These are phyloP conservation scores for Phortica okadai DNA, from an alignment of 2,888 invertebrate species.

Conservation along the genomic window DNA sequence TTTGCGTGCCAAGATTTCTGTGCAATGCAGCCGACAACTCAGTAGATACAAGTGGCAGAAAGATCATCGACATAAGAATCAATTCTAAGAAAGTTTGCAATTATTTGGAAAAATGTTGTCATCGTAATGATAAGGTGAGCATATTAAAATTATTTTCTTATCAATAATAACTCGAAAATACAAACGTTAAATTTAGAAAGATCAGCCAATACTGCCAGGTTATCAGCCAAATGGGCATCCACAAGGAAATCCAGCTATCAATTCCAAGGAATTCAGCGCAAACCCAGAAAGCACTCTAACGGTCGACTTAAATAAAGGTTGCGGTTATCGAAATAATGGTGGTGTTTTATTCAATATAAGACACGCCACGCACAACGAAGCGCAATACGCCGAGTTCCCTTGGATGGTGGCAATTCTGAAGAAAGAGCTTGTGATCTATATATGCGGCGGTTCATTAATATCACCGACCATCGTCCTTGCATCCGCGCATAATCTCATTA, in stretches of 20 bases:
- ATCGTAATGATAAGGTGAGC: conserved; percentile 62
- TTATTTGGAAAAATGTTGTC: conserved; percentile 71
- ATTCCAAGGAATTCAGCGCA: too few species aligned
- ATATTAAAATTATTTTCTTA: not conserved
- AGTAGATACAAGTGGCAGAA: conserved; percentile 84
- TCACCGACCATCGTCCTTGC: conserved; percentile 82
- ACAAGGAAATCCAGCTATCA: too few species aligned
- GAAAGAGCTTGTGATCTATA: not conserved
- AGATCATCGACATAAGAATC: conserved; percentile 87
- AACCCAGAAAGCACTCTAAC: too few species aligned
- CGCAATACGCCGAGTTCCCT: conserved; percentile 78
- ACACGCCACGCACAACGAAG: conserved; percentile 80
- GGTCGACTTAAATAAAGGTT: conserved; percentile 73
- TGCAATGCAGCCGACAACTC: conserved; percentile 80
- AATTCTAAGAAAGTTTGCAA: conserved; percentile 60
- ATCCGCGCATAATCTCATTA: conserved; percentile 85
- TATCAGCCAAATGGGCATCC: too few species aligned
- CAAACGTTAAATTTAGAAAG: too few species aligned
- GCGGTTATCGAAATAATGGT: conserved; percentile 84
- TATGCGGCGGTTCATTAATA: conserved; percentile 71
- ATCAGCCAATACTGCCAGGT: too few species aligned
- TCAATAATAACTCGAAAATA: not conserved
- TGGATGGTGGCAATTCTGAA: conserved; percentile 79
- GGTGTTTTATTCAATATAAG: conserved; percentile 86
- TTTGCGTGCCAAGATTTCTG: conserved; percentile 87